Conservation (phyloP, 2,797 vertebrate genomes). For the Halcyon smyrnensis region DNA sequence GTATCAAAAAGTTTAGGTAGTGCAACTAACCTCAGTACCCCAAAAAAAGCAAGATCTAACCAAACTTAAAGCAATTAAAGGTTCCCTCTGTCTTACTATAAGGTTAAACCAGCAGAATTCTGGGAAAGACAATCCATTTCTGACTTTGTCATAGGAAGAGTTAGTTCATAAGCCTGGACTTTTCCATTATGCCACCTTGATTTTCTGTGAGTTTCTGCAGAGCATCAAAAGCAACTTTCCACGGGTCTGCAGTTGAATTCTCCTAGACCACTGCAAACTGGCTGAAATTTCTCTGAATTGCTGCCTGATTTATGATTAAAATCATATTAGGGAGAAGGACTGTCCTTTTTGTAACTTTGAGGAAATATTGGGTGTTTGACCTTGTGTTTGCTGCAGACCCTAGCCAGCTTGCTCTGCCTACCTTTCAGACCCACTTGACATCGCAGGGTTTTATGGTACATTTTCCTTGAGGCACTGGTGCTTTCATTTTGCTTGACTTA, state of each 20-base stretch:
- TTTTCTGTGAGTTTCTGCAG: neutral
- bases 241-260: neutral
- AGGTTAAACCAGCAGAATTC: neutral
- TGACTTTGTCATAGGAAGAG: neutral
- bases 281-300: neutral
- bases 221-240: neutral
- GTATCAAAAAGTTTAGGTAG: neutral
- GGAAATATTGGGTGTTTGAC: neutral
- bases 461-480: neutral
- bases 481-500: constrained; percentile 45
- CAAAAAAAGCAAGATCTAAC: no score
- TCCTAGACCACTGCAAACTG: neutral
- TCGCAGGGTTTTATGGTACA: neutral
- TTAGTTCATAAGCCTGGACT: neutral
- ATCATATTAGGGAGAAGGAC: neutral
- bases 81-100: neutral
- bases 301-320: neutral
- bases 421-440: neutral
- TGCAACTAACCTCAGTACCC: neutral
- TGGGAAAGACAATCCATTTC: neutral
- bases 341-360: neutral
- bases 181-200: neutral
- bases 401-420: neutral
- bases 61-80: neutral
- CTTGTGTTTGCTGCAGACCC: neutral